Base-by-base conservation (phyloP, 30 jellyfish, hydroid and myxozoan species). In the Hydra vulgaris region DNA sequence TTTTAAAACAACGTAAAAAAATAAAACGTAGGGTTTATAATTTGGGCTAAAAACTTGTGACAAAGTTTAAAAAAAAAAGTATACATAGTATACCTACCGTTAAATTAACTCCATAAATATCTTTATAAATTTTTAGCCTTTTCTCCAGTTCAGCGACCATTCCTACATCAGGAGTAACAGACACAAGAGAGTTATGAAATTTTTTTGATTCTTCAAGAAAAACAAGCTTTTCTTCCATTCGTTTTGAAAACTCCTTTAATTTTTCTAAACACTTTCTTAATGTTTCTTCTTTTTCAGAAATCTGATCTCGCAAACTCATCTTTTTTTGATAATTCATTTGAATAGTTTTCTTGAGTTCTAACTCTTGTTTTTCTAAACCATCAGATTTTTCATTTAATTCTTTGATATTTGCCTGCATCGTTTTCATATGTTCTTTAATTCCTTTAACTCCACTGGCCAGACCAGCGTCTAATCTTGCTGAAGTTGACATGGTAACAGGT, bases 121-220 rank as follows among this genome's bases (percentile, higher is more conserved):
- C 87, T 66, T 80, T 80, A 18, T 66, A 70, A 66, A 25, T 24
- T 3, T 70, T 68, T 70, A 80, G 23, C 40, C 84, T 67, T 0
- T 80, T 83, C 61, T 80, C 83, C 77, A 71, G 17, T 19, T 66
- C 87, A 15, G 0, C 53, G 15, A 80, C 87, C 25, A 16, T 74
- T 18, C 70, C 72, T 25, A 19, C 87, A 1, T 80, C 87, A 66
- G 87, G 87, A 16, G 69, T 74, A 0, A 26, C 27, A 15, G 72
- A 17, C 27, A 19, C 27, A 0, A 80, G 61, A 20, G 54, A 18
- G 20, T 22, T 21, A 23, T 67, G 40, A 66, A 80, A 80, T 54
- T 80, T 80, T 21, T 54, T 54, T 21, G 81, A 66, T 26, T 80
- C 87, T 80, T 80, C 83, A 0, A 80, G 53, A 80, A 80, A 80